Evolutionary conservation across 2,888 invertebrate species (phyloP), one percentile per base, ranked within the genome.

Genomic region (Trissolcus japonicus): DNA sequence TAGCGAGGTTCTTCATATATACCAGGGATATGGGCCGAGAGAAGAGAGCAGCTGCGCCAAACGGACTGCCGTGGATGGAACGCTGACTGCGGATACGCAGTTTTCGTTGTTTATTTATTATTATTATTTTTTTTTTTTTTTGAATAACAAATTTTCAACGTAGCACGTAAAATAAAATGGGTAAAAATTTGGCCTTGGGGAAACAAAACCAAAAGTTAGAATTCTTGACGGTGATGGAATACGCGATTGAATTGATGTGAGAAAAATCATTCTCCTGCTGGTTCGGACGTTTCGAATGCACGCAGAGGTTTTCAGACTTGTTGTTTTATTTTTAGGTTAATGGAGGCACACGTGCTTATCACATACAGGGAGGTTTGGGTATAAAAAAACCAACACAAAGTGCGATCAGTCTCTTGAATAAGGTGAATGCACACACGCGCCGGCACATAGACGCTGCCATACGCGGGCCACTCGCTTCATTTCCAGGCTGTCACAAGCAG

Each of bases 401-500:
- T 73, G 67, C 68, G 74, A 78, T 57, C 69, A 55, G 71, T 62
- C 66, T 66, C 51, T 75, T 56, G 78, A 79, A 76, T 79, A 76
- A 75, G 78, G 78, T 75, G 71, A 59, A 72, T 65, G 77, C 77
- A 72, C 74, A 74, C 72, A 59, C 74, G 65, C 78, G 74, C 60
- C 17, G 51, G 71, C 67, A 76, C 76, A 76, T 76, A 78, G 75
- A 78, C 73, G 71, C 56, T 71, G 75, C 77, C 79, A 77, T 77
- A 66, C 79, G 75, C 76, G 80, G 79, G 79, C 83, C 83, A 85
- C 84, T 89, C 88, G 88, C 89, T 89, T 89, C 89, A 89, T 89
- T 89, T 89, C 86, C 86, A 86, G 87, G 86, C 89, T 89, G 89
- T 89, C 89, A 89, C 87, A 86, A 87, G 84, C 89, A 89, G 88